Conservation (phyloP, 2,113 vertebrate genomes). For the Rhynchomys soricoides region DNA sequence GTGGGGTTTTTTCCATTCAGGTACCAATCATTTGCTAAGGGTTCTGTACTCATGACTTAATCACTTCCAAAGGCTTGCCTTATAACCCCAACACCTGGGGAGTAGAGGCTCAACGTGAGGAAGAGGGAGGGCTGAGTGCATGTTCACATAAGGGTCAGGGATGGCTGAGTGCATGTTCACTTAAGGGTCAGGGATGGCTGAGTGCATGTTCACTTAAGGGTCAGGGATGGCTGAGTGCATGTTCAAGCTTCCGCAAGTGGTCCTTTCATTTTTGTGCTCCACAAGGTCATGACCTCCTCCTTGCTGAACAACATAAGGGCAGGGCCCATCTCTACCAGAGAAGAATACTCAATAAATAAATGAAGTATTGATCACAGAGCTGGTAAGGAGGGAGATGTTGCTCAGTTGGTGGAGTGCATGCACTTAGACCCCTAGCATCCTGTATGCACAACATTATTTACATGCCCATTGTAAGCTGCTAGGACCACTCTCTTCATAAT, state of each 20-base stretch:
- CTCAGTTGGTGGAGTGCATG: neutral
- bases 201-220: too few species aligned
- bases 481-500: neutral
- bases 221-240: too few species aligned
- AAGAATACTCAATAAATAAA: neutral
- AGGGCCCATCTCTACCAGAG: neutral
- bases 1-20: neutral
- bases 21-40: neutral
- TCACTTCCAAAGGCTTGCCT: neutral
- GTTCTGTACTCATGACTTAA: neutral
- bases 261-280: neutral
- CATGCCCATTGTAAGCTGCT: neutral
- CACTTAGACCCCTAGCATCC: neutral
- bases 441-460: neutral
- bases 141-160: too few species aligned
- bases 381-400: neutral
- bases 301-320: neutral
- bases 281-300: neutral
- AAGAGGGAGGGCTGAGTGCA: too few species aligned
- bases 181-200: too few species aligned
- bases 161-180: too few species aligned
- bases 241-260: accelerated
- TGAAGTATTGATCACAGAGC: neutral
- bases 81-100: neutral
- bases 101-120: neutral